Base-by-base conservation (phyloP, 2,888 invertebrate genomes). In the Polyommatus icarus region DNA sequence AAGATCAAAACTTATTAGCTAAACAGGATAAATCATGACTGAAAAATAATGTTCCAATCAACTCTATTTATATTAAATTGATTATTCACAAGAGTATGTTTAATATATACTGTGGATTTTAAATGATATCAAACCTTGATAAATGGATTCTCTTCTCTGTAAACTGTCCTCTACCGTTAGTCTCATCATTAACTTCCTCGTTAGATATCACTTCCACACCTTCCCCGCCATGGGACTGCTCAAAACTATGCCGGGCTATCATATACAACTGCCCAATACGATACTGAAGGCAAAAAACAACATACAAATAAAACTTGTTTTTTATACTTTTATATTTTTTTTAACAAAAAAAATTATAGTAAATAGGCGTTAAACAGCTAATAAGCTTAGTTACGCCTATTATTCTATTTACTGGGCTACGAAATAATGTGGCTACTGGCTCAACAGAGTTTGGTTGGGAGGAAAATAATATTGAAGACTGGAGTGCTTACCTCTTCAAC, bases 211-310 rank as follows among this genome's bases (percentile, higher is more conserved):
- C 98, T 88, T 98, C 98, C 0, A 98, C 98, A 3, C 98, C 98
- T 90, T 98, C 98, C 0, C 98, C 98, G 80, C 96, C 96, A 81
- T 96, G 97, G 0, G 98, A 98, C 87, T 99, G 98, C 86, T 98
- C 98, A 84, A 97, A 96, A 88, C 98, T 98, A 87, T 99, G 98
- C 76, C 98, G 96, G 2, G 98, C 98, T 85, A 98, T 98, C 98
- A 98, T 99, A 89, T 98, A 98, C 79, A 98, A 94, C 88, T 99
- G 98, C 0, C 98, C 98, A 83, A 98, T 96, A 82, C 96, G 96
- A 89, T 98, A 98, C 98, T 98, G 88, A 75, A 95, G 94, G 24
- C 78, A 76, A 79, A 78, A 79, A 46, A 36, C 6, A 50, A 32
- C 50, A 76, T 50, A 61, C 24, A 24, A 24, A 24, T 67, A 29